Percentiles rank a stretch among this genome's conserved stretches.
These are phyloP conservation scores for Temnothorax longispinosus DNA, from an alignment of 1,140 invertebrate species.

Conservation along the genomic window DNA sequence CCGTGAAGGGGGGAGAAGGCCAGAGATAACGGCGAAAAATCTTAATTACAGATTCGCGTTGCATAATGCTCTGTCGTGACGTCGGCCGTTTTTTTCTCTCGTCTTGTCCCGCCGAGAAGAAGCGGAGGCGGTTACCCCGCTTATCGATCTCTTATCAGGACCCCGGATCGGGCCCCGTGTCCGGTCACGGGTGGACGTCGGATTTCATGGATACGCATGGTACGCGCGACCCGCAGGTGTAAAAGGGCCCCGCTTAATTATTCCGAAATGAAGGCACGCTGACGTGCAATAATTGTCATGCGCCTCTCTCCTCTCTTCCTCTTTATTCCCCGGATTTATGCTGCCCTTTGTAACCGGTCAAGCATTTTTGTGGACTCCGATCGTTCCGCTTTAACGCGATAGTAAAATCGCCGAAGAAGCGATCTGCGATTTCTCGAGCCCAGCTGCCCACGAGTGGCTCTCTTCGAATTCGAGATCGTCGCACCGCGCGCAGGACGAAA, in stretches of 20 bases:
- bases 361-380: conserved; percentile 55
- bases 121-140: conserved; percentile 63
- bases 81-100: conserved; percentile 60
- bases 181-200: conserved; percentile 65
- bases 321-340: conserved; percentile 31
- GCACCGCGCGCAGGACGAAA: background rate
- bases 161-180: conserved; percentile 50
- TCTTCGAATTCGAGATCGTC: background rate
- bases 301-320: conserved; percentile 24
- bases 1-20: background rate
- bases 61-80: conserved; percentile 60
- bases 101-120: conserved; percentile 49
- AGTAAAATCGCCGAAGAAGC: conserved; percentile 61
- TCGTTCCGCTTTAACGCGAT: conserved; percentile 74
- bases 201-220: conserved; percentile 70
- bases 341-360: background rate
- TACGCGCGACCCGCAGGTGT: conserved; percentile 71
- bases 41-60: conserved; percentile 61
- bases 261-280: conserved; percentile 80
- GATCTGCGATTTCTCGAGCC: conserved; percentile 35
- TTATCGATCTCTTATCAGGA: conserved; percentile 66
- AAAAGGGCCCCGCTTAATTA: conserved; percentile 79
- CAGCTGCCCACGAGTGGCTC: conserved; percentile 43
- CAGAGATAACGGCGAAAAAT: conserved; percentile 43
- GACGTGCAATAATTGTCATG: conserved; percentile 82